phyloP scores from a whole-genome alignment of 2,797 vertebrate species.

The Channallabes apus region DNA sequence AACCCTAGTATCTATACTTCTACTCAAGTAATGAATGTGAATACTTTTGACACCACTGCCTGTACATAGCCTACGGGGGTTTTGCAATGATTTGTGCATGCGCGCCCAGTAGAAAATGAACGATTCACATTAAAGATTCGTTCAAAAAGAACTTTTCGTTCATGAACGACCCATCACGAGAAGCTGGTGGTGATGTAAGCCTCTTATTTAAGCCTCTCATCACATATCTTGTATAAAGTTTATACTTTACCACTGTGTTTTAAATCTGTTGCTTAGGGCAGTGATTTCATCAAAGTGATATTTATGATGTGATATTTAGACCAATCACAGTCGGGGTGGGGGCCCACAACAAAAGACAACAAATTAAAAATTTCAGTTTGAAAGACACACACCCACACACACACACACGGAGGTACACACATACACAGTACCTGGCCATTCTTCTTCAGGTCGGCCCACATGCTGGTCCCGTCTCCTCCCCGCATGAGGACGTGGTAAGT shows the following conservation, averaged over 20 bases:
- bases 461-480: slow-evolving; percentile 83
- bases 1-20: too few species aligned
- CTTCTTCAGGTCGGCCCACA: slow-evolving; percentile 87
- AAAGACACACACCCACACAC: not conserved
- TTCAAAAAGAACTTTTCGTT: too few species aligned
- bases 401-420: not conserved
- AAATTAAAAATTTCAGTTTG: not conserved
- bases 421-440: slow-evolving; percentile 79
- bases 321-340: not conserved
- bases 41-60: too few species aligned
- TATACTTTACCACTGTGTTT: not conserved
- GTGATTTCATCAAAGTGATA: not conserved
- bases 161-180: too few species aligned
- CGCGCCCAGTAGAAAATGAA: too few species aligned
- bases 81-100: too few species aligned
- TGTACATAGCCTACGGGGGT: too few species aligned
- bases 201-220: too few species aligned
- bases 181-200: too few species aligned
- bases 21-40: too few species aligned
- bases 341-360: not conserved
- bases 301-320: not conserved
- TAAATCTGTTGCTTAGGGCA: not conserved
- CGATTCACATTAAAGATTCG: too few species aligned
- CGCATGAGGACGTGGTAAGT: slow-evolving; percentile 85
- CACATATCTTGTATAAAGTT: not conserved